Conservation (phyloP, 2,113 vertebrate species). For the Rhinopomastus cyanomelas region DNA sequence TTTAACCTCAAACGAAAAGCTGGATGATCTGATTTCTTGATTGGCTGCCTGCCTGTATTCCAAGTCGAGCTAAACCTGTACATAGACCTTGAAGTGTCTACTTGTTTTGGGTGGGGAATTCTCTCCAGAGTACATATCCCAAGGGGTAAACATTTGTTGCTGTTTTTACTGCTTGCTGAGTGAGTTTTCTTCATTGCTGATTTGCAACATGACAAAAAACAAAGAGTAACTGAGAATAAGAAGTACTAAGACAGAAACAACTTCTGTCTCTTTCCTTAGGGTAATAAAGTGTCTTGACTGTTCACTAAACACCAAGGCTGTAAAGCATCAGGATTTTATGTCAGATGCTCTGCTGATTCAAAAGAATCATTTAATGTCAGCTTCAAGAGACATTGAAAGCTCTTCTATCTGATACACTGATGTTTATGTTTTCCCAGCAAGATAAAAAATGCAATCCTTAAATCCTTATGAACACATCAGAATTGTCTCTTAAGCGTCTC, state of each 20-base stretch:
- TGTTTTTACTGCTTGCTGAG: constrained; percentile 51
- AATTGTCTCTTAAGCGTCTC: not conserved
- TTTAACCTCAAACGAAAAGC: not conserved
- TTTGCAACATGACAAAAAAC: constrained; percentile 48
- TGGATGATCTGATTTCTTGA: not conserved
- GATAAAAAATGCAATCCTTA: not conserved
- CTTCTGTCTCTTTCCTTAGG: constrained; percentile 37
- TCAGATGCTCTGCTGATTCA: not conserved
- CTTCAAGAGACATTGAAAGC: not conserved
- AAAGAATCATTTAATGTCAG: not conserved
- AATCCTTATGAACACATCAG: not conserved
- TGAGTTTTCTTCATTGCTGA: constrained; percentile 41
- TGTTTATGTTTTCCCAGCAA: not conserved
- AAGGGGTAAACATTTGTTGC: constrained; percentile 65
- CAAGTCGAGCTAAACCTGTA: not conserved
- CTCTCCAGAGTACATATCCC: constrained; percentile 52
- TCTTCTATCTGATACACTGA: not conserved
- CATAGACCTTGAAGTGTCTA: constrained; percentile 33
- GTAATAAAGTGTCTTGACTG: constrained; percentile 4
- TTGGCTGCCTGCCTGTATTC: constrained; percentile 26
- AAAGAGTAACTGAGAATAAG: constrained; percentile 24
- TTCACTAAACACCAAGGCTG: not conserved
- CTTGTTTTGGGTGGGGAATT: constrained; percentile 40
- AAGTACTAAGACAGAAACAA: constrained; percentile 27
- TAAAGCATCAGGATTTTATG: not conserved